These are phyloP conservation scores for Habropoda laboriosa DNA, from an alignment of 1,140 invertebrate genomes.

Conservation along the genomic window DNA sequence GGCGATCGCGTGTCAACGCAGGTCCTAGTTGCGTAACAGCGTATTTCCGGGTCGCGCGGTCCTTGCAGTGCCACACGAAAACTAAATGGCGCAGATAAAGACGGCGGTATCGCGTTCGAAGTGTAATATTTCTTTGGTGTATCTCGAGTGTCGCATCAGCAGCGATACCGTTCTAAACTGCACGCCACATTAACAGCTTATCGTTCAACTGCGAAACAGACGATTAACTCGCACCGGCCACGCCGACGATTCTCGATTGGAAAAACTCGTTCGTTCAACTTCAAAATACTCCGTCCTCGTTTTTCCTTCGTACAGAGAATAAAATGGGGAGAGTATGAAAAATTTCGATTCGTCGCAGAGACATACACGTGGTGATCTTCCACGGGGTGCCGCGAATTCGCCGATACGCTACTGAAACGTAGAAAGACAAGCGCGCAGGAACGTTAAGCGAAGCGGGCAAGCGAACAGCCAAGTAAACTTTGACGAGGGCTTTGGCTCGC, in stretches of 20 bases:
- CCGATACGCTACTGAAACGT: conserved; percentile 46
- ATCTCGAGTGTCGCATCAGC: conserved; percentile 5
- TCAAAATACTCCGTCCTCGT: neutral
- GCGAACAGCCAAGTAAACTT: conserved; percentile 61
- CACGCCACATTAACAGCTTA: conserved; percentile 10
- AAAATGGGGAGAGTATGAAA: no score
- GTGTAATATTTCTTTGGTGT: conserved; percentile 37
- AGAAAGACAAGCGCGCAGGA: conserved; percentile 53
- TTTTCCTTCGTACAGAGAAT: no score
- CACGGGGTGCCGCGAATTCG: conserved; percentile 6
- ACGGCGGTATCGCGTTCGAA: conserved; percentile 30
- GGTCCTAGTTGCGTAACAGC: conserved; percentile 26
- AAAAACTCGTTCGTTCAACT: neutral
- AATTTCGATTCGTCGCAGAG: no score
- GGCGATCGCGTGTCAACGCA: conserved; percentile 29
- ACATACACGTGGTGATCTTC: no score
- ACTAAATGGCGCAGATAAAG: conserved; percentile 30
- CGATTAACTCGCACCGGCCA: neutral
- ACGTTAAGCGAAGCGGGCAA: conserved; percentile 53
- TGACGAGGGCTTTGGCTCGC: conserved; percentile 61
- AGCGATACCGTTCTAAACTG: conserved; percentile 15
- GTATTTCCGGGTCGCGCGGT: conserved; percentile 36
- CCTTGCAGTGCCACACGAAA: conserved; percentile 14
- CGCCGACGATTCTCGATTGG: neutral
- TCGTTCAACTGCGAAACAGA: neutral